Evolutionary conservation across 2,888 invertebrate genomes (phyloP), one percentile per base, ranked within the genome.

Genomic region (Tinea trinotella): DNA sequence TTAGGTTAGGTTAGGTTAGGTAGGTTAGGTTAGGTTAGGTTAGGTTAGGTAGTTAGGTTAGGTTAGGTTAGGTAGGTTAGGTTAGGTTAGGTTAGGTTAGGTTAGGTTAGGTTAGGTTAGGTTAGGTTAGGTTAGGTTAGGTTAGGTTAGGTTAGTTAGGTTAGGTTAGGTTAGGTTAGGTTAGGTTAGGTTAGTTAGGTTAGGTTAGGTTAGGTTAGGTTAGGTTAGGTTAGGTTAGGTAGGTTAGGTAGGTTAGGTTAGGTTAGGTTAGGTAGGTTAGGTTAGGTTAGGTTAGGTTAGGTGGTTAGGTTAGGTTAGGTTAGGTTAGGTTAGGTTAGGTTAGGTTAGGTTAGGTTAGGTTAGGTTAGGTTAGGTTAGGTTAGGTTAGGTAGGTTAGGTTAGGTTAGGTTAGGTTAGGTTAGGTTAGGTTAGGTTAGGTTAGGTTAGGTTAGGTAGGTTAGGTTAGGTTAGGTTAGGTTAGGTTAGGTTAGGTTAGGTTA

Each of bases 1-100:
- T 53, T 53, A 53, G 53, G 53, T 53, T 53, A 53, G 53, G 53
- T 53, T 53, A 53, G 53, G 53, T 53, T 53, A 53, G 53, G 40
- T n/a, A n/a, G n/a, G n/a, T n/a, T n/a, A n/a, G n/a, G n/a, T n/a
- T n/a, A n/a, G n/a, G n/a, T n/a, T n/a, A n/a, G n/a, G n/a, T n/a
- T n/a, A n/a, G n/a, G n/a, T n/a, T n/a, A n/a, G n/a, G n/a, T n/a
- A n/a, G n/a, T n/a, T n/a, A n/a, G n/a, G n/a, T n/a, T n/a, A n/a
- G n/a, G n/a, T n/a, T n/a, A n/a, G n/a, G n/a, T n/a, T n/a, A n/a
- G n/a, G n/a, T n/a, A n/a, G n/a, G n/a, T n/a, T n/a, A n/a, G n/a
- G n/a, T n/a, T n/a, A n/a, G 53, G 35, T 53, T 35, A 35, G 53
- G 35, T 53, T 35, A 35, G 53, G 35, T 53, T 35, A 35, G 53